A percentile compares a stretch with the other conserved stretches of the same genome.
These are phyloP conservation scores for Eupeodes luniger DNA, from an alignment of 2,888 invertebrate species.

Conservation along the genomic window DNA sequence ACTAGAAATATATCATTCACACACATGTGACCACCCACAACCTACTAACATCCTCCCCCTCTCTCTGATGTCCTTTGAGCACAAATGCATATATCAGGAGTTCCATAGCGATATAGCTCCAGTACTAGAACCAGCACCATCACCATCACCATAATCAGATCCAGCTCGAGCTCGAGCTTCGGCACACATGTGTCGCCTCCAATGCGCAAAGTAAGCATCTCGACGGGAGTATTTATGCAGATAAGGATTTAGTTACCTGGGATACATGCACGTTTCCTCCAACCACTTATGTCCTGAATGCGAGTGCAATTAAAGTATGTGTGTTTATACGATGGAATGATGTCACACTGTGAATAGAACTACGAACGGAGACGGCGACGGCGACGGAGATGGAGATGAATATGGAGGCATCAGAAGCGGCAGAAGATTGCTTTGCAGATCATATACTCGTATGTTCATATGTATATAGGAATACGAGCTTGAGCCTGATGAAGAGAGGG, in stretches of 20 bases:
- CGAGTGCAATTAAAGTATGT: conserved; percentile 73
- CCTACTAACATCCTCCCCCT: conserved; percentile 5
- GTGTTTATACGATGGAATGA: conserved; percentile 60
- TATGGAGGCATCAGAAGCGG: neutral
- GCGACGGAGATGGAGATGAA: neutral
- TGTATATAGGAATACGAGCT: neutral
- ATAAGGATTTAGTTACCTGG: conserved; percentile 75
- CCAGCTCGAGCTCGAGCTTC: neutral
- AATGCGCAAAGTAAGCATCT: conserved; percentile 72
- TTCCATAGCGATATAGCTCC: no score
- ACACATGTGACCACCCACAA: conserved; percentile 37
- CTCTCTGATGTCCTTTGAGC: neutral
- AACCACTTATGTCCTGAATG: conserved; percentile 71
- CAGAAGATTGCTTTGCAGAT: conserved; percentile 35
- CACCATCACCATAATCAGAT: no score
- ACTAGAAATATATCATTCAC: conserved; percentile 47
- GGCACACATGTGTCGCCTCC: conserved; percentile 48
- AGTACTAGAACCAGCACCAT: no score
- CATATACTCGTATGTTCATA: neutral
- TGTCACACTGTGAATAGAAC: conserved; percentile 64
- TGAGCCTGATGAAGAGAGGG: conserved; percentile 4
- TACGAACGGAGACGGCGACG: conserved; percentile 7
- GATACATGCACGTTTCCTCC: conserved; percentile 72
- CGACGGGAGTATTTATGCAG: conserved; percentile 74
- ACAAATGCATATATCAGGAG: conserved; percentile 44